Evolutionary conservation across 2,888 invertebrate species (phyloP), one percentile per base, ranked within the genome.

Genomic region (Autographa pulchrina): DNA sequence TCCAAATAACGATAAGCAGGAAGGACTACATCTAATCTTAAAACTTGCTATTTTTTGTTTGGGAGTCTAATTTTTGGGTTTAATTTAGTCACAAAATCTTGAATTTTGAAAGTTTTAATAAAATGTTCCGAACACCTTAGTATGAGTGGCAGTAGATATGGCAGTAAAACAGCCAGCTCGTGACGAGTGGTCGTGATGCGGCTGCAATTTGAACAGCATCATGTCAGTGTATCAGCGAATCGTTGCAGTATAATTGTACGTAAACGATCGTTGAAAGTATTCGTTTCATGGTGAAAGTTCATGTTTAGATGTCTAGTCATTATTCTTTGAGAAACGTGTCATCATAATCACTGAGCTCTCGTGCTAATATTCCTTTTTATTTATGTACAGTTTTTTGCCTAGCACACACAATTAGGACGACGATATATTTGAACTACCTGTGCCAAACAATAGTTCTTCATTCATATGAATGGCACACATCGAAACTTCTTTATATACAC

Each of bases 111-210:
- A n/a, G 6, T 48, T 48, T n/a, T 52, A 41, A 5, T 9, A 58
- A 68, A 73, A 62, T 70, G 62, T 81, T 14, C 78, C 62, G 16
- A 80, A 65, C 48, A 16, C 71, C 79, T 2, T 0, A 69, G 35
- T 81, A 16, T 8, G 8, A 1, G 62, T 18, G 35, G 64, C 4
- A 13, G 13, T 14, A 14, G n/a, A 5, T 68, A 18, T 11, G 60
- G 68, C 69, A 60, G 74, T 82, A 69, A 73, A 76, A 73, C 70
- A 72, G 65, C 60, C 58, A 62, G 71, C 35, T 83, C 85, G 83
- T 85, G 85, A 83, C 83, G 80, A 61, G 52, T 70, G 67, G 74
- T 85, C 86, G 87, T 86, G 86, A 86, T 80, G 80, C 32, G 72
- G 73, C 78, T 72, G 77, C 84, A 84, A 83, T 84, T 84, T 81